These are phyloP conservation scores for Xenopus borealis DNA, from an alignment of 2,113 vertebrate species.

Conservation along the genomic window DNA sequence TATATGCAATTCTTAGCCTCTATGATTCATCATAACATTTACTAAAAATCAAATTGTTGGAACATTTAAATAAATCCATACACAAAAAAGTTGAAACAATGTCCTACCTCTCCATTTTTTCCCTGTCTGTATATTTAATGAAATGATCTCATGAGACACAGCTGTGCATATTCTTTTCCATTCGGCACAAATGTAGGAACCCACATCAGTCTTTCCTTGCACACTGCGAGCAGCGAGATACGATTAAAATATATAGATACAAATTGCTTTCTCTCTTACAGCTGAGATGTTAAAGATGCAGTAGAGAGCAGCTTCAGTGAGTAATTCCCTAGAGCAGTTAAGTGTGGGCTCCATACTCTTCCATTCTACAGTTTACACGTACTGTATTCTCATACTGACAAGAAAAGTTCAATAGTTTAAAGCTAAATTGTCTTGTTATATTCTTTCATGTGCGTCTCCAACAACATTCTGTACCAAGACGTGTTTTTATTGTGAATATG, in stretches of 20 bases:
- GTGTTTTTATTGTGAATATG: background rate
- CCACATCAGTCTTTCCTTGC: background rate
- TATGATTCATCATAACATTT: too few species aligned
- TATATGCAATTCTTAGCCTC: too few species aligned
- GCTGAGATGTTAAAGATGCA: background rate
- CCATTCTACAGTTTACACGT: background rate
- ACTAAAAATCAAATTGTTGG: too few species aligned
- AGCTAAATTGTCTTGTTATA: background rate
- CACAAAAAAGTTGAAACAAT: too few species aligned
- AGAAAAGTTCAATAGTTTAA: conserved; percentile 2
- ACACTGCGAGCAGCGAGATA: background rate
- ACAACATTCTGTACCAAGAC: background rate
- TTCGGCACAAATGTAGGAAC: too few species aligned
- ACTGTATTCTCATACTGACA: background rate
- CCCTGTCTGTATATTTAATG: too few species aligned
- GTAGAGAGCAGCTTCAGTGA: background rate
- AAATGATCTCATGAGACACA: too few species aligned
- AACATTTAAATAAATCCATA: too few species aligned
- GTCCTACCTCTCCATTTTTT: too few species aligned
- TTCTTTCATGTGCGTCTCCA: background rate
- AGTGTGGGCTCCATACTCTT: background rate
- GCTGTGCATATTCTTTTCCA: too few species aligned
- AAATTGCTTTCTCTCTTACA: background rate
- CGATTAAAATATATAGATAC: background rate
- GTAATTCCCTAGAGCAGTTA: background rate